Evolutionary conservation across 1,140 invertebrate genomes (phyloP).

Genomic region (Drosophila rhopaloa): DNA sequence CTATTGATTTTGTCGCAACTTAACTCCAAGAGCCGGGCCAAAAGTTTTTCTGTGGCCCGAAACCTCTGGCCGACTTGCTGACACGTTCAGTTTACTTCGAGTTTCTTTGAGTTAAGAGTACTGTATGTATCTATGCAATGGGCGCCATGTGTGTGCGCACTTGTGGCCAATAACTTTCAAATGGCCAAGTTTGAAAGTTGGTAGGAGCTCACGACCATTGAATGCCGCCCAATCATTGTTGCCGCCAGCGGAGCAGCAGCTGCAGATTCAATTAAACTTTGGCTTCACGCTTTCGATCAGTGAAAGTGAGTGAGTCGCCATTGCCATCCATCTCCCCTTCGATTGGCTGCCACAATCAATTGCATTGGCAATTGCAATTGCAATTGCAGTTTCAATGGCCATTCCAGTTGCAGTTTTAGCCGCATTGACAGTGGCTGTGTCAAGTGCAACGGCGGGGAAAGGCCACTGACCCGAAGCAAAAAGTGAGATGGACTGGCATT

Average conservation of each 20-base stretch:
- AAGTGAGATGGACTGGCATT: slow-evolving; percentile 11
- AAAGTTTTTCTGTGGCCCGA: slow-evolving; percentile 36
- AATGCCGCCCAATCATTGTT: slow-evolving; percentile 74
- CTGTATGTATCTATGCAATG: slow-evolving; percentile 18
- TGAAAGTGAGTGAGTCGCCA: slow-evolving; percentile 60
- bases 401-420: slow-evolving; percentile 28
- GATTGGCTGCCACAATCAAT: slow-evolving; percentile 49
- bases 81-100: slow-evolving; percentile 50
- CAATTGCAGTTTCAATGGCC: slow-evolving; percentile 26
- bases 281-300: slow-evolving; percentile 77
- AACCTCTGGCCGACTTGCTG: slow-evolving; percentile 46
- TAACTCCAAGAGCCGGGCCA: slow-evolving; percentile 29
- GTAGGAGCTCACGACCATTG: slow-evolving; percentile 55
- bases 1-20: slow-evolving; percentile 74
- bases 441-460: slow-evolving; percentile 59
- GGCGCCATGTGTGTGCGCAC: slow-evolving; percentile 34
- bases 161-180: slow-evolving; percentile 77
- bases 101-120: slow-evolving; percentile 24
- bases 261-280: slow-evolving; percentile 79
- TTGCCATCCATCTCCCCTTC: slow-evolving; percentile 27
- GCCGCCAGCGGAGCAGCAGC: slow-evolving; percentile 33
- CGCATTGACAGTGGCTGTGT: slow-evolving; percentile 45
- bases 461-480: slow-evolving; percentile 58
- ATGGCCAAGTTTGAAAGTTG: slow-evolving; percentile 77
- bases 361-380: slow-evolving; percentile 30